Evolutionary conservation across 2,888 invertebrate species (phyloP), one percentile per base, ranked within the genome.

Genomic region (Caenorhabditis plicata): DNA sequence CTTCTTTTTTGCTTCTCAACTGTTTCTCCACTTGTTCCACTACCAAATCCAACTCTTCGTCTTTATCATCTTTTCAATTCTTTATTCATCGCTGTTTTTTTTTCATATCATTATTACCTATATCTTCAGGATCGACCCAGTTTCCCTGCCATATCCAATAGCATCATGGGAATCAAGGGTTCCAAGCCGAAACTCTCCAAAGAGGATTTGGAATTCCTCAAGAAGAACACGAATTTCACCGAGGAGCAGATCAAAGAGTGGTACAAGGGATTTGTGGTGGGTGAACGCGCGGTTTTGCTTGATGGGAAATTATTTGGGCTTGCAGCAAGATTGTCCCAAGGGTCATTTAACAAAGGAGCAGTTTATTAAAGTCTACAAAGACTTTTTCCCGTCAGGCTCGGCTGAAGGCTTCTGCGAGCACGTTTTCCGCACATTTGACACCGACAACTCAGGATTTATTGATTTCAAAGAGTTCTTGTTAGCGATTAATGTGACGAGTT

Each of bases 241-340:
- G 96, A 98, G 84, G 90, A 91, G 76, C 95, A 96, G 81, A 98
- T 98, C 84, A 95, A 95, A 84, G 95, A 96, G 85, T 98, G 96
- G 96, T 96, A 98, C 85, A 94, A 95, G 86, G 96, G 96, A 71
- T 98, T 96, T 83, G 94, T 95, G 90, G 95, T 95, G 85, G 87
- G 87, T 84, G 36, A 36, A 20, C 4, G 11, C 17, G 13, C 2
- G 2, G 7, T 13, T 22, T 20, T 36, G 32, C 27, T 31, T n/a
- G 7, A 36, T 19, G 36, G 9, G 8, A n/a, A 17, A 36, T 53
- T 38, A 26, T 8, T 13, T 38, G 4, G 13, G 5, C 22, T 76
- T 75, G 13, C 71, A 81, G 81, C 81, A 81, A 81, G 81, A 81
- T 67, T 81, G 81, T 61, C 81, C 81, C 23, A 81, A 81, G 51